A percentile compares a stretch with the other conserved stretches of the same genome.
These are phyloP conservation scores for Solenopsis invicta DNA, from an alignment of 1,140 invertebrate genomes.

Conservation along the genomic window DNA sequence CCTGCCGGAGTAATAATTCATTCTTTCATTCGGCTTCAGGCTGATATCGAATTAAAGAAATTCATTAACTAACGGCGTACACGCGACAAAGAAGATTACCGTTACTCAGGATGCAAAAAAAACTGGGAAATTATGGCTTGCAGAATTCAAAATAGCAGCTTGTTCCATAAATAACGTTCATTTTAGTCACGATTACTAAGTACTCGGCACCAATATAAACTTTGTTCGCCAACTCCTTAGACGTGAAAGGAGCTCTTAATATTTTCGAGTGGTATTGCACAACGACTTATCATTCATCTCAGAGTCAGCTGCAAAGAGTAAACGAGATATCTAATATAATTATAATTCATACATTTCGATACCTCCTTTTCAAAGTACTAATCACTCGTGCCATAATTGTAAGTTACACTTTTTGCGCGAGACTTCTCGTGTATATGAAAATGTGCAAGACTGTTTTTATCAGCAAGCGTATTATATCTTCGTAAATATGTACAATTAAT, in stretches of 20 bases:
- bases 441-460: neutral
- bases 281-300: constrained; percentile 38
- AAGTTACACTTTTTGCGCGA: neutral
- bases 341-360: constrained; percentile 24
- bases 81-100: constrained; percentile 55
- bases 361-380: neutral
- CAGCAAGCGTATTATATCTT: neutral
- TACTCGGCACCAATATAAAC: constrained; percentile 22
- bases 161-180: constrained; percentile 52
- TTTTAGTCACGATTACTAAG: constrained; percentile 42
- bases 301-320: constrained; percentile 9
- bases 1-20: constrained; percentile 70
- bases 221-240: constrained; percentile 13
- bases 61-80: constrained; percentile 58
- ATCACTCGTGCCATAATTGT: neutral
- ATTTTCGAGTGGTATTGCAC: constrained; percentile 35
- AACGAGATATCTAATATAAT: constrained; percentile 48
- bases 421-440: neutral
- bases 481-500: neutral
- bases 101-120: constrained; percentile 29
- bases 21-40: constrained; percentile 47
- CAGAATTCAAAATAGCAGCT: constrained; percentile 20
- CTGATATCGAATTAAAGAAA: constrained; percentile 74
- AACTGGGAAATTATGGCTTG: constrained; percentile 41
- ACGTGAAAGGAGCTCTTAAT: constrained; percentile 45